Evolutionary conservation across 2,797 vertebrate genomes (phyloP), one percentile per base, ranked within the genome.

Genomic region (Cryptoprocta ferox): DNA sequence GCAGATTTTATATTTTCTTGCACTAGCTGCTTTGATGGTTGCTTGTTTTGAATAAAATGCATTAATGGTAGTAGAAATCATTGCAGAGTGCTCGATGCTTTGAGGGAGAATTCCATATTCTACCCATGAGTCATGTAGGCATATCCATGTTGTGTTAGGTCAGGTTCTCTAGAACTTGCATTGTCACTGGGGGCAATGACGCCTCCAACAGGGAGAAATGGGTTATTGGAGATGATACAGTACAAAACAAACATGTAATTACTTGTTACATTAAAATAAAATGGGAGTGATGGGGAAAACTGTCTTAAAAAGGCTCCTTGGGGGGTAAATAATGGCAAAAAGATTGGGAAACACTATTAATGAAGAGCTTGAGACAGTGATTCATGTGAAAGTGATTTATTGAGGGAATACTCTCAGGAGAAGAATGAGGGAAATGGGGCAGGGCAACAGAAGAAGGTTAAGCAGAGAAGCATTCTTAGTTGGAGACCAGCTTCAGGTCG

Each of bases 11-110:
- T 75, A 37, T 86, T 86, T 95, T 68, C 75, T 92, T 89, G 66
- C 13, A 5, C 65, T 93, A 21, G 39, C n/a, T 71, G 76, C 81
- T 83, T 90, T 93, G 66, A 73, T 21, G 30, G 87, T 94, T 85
- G 83, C 80, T 96, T 82, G 32, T 82, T 84, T 73, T 89, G 91
- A 85, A 78, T 76, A 91, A 88, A 93, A 61, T 89, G 56, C 50
- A 53, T 50, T 89, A 15, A 45, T 89, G 65, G 66, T 15, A 61
- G 68, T 83, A 39, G 48, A 94, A n/a, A 76, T 45, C 5, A 42
- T 76, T 61, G 70, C 86, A 45, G 28, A 97, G 82, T 6, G 14
- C 82, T 45, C 0, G 3, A 21, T 48, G 63, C 89, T 80, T 76
- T 80, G 65, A 76, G 63, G 35, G 21, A 78, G 19, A 78, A 39